Conservation (phyloP, 2,888 invertebrate genomes). For the Philereme transversata region DNA sequence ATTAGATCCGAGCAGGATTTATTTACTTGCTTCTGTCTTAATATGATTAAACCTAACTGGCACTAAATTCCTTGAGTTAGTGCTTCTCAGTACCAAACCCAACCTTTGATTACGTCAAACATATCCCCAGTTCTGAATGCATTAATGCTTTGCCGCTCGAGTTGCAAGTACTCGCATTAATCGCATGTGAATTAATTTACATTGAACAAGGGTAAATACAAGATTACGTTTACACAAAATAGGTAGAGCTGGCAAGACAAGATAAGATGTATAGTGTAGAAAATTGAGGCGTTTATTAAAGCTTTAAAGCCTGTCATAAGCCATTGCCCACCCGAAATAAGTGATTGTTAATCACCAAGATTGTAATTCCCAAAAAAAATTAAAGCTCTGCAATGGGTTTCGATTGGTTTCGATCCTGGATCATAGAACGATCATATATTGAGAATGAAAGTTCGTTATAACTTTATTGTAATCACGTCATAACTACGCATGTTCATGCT, state of each 20-base stretch:
- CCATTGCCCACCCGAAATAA: neutral
- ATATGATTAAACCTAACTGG: constrained; percentile 1
- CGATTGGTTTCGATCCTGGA: too few relatives aligned
- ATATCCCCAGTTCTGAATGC: constrained; percentile 15
- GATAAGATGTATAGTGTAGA: neutral
- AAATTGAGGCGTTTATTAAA: too few relatives aligned
- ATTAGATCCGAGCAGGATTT: too few relatives aligned
- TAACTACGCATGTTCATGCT: too few relatives aligned
- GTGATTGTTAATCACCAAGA: neutral
- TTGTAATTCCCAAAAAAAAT: neutral
- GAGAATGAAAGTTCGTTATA: too few relatives aligned
- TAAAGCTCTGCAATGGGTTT: too few relatives aligned
- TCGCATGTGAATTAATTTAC: constrained; percentile 12
- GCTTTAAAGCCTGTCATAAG: too few relatives aligned
- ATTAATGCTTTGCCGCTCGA: constrained; percentile 15
- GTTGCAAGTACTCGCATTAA: constrained; percentile 10
- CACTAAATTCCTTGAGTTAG: constrained; percentile 17
- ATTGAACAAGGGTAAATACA: neutral
- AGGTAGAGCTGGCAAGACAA: neutral
- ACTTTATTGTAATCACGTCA: too few relatives aligned
- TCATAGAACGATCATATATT: too few relatives aligned
- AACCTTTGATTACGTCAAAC: constrained; percentile 20
- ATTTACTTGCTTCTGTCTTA: neutral
- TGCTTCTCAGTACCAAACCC: constrained; percentile 4
- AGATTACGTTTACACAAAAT: neutral